Evolutionary conservation across 2,888 invertebrate genomes (phyloP).

Genomic region (Neuroscelio doddi): DNA sequence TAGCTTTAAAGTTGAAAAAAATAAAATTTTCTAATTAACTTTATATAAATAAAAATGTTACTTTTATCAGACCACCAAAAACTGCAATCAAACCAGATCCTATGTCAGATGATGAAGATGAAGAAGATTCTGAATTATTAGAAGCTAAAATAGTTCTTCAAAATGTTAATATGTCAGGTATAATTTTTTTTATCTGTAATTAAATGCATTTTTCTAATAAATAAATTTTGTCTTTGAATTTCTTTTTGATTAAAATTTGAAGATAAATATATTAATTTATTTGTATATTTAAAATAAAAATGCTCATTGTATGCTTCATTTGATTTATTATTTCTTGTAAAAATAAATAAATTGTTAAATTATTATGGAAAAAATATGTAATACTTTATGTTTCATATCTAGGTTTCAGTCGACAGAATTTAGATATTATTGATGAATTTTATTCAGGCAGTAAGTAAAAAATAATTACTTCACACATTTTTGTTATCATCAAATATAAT

Average conservation of each 20-base stretch:
- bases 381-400: conserved; percentile 28
- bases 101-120: conserved; percentile 67
- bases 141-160: conserved; percentile 74
- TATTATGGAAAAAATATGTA: too few relatives aligned
- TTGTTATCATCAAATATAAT: not conserved
- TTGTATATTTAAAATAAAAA: too few relatives aligned
- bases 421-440: conserved; percentile 64
- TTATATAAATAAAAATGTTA: conserved; percentile 8
- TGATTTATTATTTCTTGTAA: too few relatives aligned
- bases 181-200: conserved; percentile 13
- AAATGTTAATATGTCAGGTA: conserved; percentile 67
- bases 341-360: too few relatives aligned
- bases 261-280: not conserved
- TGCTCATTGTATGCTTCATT: too few relatives aligned
- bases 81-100: conserved; percentile 57
- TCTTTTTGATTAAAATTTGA: too few relatives aligned
- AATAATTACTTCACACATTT: conserved; percentile 5
- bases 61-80: conserved; percentile 63
- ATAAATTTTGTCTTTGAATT: too few relatives aligned
- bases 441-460: conserved; percentile 67
- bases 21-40: too few relatives aligned
- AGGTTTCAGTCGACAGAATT: conserved; percentile 62
- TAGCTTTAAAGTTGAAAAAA: too few relatives aligned
- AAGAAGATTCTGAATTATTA: conserved; percentile 72
- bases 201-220: conserved; percentile 12